Base-by-base conservation (phyloP, 1,140 invertebrate genomes). In the Charaxes varanes region DNA sequence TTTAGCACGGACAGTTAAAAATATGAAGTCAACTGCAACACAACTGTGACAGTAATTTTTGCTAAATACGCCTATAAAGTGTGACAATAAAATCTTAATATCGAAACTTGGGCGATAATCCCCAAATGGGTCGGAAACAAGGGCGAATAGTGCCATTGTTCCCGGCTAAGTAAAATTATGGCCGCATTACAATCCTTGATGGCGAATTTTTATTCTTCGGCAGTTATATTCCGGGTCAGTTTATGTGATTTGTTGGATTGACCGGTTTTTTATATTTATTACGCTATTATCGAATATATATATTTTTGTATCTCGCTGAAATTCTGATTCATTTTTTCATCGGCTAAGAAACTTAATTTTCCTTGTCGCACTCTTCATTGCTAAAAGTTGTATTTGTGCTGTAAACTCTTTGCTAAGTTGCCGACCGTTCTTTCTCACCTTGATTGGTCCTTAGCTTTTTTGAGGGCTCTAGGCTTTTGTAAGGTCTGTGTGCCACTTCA, bases 51-150 rank as follows among this genome's bases (percentile, higher is more conserved):
- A 53, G 61, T 69, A 61, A 68, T 61, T 60, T 60, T 47, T 37
- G 35, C 55, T 64, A 64, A 63, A 67, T 53, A 55, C 45, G 19
- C 34, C 42, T 38, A 62, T 64, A 68, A 68, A 62, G 36, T 33
- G 41, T 40, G 32, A 57, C 57, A 65, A 62, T 69, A 60, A 58
- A 63, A 60, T 59, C 37, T 55, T 65, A 58, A 68, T 53, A 51
- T 42, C 38, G 21, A 52, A 68, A 68, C 33, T 68, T 68, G 42
- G n/a, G 34, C 50, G 30, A 62, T 68, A 58, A 62, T 32, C 32
- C 23, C 27, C 52, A 24, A 42, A 40, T 46, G 40, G 54, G 57
- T 54, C 50, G 46, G 41, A 54, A 53, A 60, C 52, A 58, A 50
- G 35, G 27, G 41, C 21, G 32, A 49, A 23, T 44, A 53, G 47